Conservation (phyloP, 2,113 vertebrate genomes). For the Acrocephalus arundinaceus region DNA sequence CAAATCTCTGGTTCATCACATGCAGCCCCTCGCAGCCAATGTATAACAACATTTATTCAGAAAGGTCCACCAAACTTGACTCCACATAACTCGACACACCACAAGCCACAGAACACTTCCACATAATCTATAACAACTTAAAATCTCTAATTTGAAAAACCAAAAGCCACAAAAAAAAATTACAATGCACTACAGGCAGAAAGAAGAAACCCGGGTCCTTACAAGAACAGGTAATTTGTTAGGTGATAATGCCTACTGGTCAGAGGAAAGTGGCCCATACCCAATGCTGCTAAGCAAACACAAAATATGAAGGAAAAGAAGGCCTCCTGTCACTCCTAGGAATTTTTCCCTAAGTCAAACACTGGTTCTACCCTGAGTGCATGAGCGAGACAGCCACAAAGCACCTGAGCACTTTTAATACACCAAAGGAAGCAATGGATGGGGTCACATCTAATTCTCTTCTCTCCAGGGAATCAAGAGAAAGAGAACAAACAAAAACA, state of each 20-base stretch:
- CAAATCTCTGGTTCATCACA: constrained; percentile 27
- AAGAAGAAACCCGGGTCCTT: neutral
- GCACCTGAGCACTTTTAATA: neutral
- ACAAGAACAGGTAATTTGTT: constrained; percentile 46
- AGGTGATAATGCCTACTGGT: neutral
- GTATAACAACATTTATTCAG: constrained; percentile 25
- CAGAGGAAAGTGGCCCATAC: neutral
- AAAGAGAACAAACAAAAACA: neutral
- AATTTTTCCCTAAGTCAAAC: neutral
- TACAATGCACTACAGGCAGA: constrained; percentile 24
- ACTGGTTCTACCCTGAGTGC: neutral
- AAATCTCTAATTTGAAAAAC: constrained; percentile 68
- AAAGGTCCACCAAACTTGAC: constrained; percentile 39
- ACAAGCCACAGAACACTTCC: constrained; percentile 68
- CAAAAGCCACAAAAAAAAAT: constrained; percentile 46
- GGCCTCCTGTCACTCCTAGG: neutral
- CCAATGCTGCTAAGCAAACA: neutral
- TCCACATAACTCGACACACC: constrained; percentile 36
- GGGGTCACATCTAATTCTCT: neutral
- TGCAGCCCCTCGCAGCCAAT: neutral
- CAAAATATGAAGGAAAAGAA: neutral
- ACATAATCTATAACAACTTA: constrained; percentile 62
- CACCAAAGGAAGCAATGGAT: neutral
- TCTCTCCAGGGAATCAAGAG: neutral
- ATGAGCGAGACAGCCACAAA: neutral